Base-by-base conservation (phyloP, 2,888 invertebrate genomes). In the Syrista parreyssii region DNA sequence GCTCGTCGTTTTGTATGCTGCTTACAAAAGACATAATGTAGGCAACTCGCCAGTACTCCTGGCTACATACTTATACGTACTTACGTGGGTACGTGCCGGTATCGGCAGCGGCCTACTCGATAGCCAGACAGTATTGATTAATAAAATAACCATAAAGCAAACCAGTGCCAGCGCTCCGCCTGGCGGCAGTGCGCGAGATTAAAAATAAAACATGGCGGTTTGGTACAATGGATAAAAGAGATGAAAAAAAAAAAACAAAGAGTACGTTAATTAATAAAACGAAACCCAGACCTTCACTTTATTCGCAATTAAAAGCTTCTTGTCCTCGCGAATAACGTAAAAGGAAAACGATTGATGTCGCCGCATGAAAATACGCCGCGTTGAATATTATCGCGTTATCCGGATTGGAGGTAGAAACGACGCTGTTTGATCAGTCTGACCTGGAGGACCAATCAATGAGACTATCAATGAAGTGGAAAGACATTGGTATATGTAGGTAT, bases 81-180 rank as follows among this genome's bases (percentile, higher is more conserved):
- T 55, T 55, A 55, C 55, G 55, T 55, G 55, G 55, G 55, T 31
- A 71, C 76, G 68, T 79, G 74, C 78, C 77, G 74, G 80, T 78
- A 79, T 76, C 74, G 76, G 76, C 83, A 83, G 81, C 81, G 55
- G 55, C 55, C 83, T 82, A 82, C 80, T 85, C 86, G 82, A 86
- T 84, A 86, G 84, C 83, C 82, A 79, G 82, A 80, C 84, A 80
- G 82, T 83, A 79, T 86, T 84, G 84, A 86, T 87, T 87, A 88
- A 86, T 87, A 83, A 87, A 87, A 87, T 83, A 84, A 83, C 86
- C 81, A 87, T 86, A 86, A 86, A 74, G 33, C 36, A 74, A 35
- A 23, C 35, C 74, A 33, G 33, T 34, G 35, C 74, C 74, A 30
- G 23, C 9, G 15, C 15, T 40, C 6, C 40, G 15, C 15, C 40